Conservation (phyloP, 1,140 invertebrate species). For the Anastrepha ludens region DNA sequence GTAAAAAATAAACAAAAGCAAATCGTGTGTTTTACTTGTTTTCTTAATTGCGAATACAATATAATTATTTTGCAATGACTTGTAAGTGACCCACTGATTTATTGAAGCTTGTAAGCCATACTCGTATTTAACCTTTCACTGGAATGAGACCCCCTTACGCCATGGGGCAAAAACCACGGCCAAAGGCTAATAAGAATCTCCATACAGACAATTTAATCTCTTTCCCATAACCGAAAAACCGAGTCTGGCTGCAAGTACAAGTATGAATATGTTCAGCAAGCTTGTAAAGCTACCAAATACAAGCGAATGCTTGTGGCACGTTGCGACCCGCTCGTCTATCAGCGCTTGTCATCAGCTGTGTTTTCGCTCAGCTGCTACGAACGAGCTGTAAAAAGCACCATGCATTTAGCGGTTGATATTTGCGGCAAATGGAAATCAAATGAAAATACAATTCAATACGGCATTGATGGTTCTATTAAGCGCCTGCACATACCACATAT, state of each 20-base stretch:
- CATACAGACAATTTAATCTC: conserved; percentile 20
- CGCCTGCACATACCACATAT: not conserved
- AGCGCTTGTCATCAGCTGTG: conserved; percentile 49
- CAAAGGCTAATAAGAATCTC: conserved; percentile 40
- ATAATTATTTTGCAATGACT: conserved; percentile 34
- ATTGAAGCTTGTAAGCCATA: not conserved
- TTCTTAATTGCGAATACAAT: conserved; percentile 17
- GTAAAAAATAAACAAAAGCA: not conserved
- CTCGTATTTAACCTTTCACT: conserved; percentile 46
- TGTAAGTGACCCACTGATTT: conserved; percentile 29
- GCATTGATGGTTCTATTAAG: conserved; percentile 51
- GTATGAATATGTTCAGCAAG: conserved; percentile 20
- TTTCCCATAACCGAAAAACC: conserved; percentile 22
- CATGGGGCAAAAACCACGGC: not conserved
- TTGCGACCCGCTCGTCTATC: conserved; percentile 39
- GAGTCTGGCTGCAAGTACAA: no score
- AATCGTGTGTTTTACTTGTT: not conserved
- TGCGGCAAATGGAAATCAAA: conserved; percentile 23
- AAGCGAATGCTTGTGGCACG: not conserved
- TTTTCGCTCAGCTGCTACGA: conserved; percentile 41
- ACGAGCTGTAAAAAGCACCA: not conserved
- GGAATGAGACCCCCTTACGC: not conserved
- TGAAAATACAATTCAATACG: conserved; percentile 1
- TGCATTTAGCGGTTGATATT: conserved; percentile 1
- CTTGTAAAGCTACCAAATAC: conserved; percentile 48